Percentiles rank a stretch among this genome's conserved stretches.
phyloP scores from a whole-genome alignment of 2,888 invertebrate species.

The Ceramica pisi region DNA sequence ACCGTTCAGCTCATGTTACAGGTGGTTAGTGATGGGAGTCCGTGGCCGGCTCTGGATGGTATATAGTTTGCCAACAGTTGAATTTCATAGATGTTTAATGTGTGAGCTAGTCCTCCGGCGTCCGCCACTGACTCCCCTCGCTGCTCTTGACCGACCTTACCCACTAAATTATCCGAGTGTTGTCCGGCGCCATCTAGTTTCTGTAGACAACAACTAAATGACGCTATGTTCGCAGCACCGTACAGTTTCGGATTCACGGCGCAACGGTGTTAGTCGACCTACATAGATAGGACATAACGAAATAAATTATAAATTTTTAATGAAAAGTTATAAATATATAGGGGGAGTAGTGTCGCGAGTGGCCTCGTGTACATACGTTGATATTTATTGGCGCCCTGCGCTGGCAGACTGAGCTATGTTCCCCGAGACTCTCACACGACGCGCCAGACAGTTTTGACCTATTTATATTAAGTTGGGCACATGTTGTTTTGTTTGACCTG shows the following conservation, averaged over 20 bases:
- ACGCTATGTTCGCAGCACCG: conserved; percentile 59
- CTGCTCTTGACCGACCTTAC: conserved; percentile 60
- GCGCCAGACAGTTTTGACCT: conserved; percentile 87
- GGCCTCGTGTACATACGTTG: conserved; percentile 89
- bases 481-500: conserved; percentile 90
- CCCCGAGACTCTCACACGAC: conserved; percentile 76
- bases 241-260: conserved; percentile 65
- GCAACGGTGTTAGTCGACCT: conserved; percentile 79
- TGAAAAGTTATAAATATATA: conserved; percentile 84
- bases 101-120: conserved; percentile 21
- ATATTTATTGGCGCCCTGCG: conserved; percentile 88
- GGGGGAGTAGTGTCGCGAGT: conserved; percentile 83
- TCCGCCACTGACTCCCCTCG: conserved; percentile 49
- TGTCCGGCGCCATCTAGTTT: conserved; percentile 66
- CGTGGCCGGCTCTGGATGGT: conserved; percentile 43
- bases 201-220: conserved; percentile 60
- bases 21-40: conserved; percentile 57
- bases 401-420: conserved; percentile 83
- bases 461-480: conserved; percentile 89
- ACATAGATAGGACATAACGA: conserved; percentile 90
- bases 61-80: conserved; percentile 34
- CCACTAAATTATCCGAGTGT: conserved; percentile 58
- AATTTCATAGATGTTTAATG: conserved; percentile 25
- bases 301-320: conserved; percentile 90
- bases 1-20: conserved; percentile 56